These are phyloP conservation scores for Leucopsar rothschildi DNA, from an alignment of 2,113 vertebrate genomes.

Conservation along the genomic window DNA sequence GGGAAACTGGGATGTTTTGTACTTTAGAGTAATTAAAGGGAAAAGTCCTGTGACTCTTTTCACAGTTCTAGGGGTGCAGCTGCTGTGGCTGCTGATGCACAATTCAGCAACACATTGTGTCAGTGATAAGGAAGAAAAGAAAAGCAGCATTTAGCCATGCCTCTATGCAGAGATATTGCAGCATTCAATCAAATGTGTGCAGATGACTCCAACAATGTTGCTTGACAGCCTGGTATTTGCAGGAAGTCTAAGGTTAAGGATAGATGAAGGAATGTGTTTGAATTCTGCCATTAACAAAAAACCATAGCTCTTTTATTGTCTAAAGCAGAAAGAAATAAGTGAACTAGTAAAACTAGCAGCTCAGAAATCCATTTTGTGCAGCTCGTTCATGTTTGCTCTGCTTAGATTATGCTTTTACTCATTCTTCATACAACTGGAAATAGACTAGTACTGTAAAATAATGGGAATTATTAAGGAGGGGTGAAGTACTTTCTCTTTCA, in stretches of 20 bases:
- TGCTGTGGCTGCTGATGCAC: not conserved
- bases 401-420: not conserved
- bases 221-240: not conserved
- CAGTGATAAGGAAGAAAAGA: not conserved
- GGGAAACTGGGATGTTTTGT: conserved; percentile 18
- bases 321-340: not conserved
- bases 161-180: conserved; percentile 4
- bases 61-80: not conserved
- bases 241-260: not conserved
- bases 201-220: not conserved
- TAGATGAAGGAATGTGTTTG: not conserved
- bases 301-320: not conserved
- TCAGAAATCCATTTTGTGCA: not conserved
- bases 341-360: not conserved
- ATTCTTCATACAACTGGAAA: not conserved
- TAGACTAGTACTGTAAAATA: not conserved
- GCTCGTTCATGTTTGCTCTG: not conserved
- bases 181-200: not conserved
- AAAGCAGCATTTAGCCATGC: not conserved
- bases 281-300: conserved; percentile 19
- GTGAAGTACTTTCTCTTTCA: not conserved
- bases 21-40: not conserved
- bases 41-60: not conserved
- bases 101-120: not conserved
- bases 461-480: not conserved